Percentiles rank a stretch among this genome's conserved stretches.
These are phyloP conservation scores for Neelides folsomi DNA, from an alignment of 2,888 invertebrate species.

Conservation along the genomic window DNA sequence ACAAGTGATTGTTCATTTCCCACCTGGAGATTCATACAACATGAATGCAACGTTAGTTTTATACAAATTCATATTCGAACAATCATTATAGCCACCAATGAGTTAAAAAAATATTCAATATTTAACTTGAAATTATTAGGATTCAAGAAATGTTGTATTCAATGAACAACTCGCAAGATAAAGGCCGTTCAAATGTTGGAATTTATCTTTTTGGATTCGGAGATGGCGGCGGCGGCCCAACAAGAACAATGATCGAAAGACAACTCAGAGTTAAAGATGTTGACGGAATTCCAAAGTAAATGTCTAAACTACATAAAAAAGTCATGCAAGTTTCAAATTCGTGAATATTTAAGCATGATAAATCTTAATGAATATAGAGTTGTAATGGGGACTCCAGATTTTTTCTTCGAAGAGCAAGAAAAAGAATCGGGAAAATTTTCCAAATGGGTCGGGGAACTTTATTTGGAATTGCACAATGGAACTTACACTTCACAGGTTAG, in stretches of 20 bases:
- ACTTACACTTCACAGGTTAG: conserved; percentile 42
- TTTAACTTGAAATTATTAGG: conserved; percentile 13
- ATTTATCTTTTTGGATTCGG: conserved; percentile 42
- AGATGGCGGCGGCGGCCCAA: conserved; percentile 45
- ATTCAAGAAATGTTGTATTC: conserved; percentile 36
- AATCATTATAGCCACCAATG: too few species aligned
- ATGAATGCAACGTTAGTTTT: conserved; percentile 31
- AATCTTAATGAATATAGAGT: conserved; percentile 26
- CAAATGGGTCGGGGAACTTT: conserved; percentile 43
- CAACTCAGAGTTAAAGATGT: conserved; percentile 38
- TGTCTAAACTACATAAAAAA: too few species aligned
- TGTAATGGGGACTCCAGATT: conserved; percentile 33
- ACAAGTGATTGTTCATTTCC: conserved; percentile 41
- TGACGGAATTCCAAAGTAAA: conserved; percentile 41
- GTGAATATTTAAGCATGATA: too few species aligned
- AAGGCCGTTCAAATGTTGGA: conserved; percentile 39
- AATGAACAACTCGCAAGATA: conserved; percentile 40
- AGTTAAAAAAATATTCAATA: too few species aligned
- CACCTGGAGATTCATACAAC: conserved; percentile 42
- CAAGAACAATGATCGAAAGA: conserved; percentile 40
- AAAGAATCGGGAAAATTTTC: conserved; percentile 37
- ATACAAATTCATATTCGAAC: not conserved
- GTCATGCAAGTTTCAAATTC: too few species aligned
- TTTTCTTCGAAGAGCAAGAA: conserved; percentile 34
- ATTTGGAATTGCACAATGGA: conserved; percentile 43